phyloP scores from a whole-genome alignment of 2,113 vertebrate genomes.

The Myrmecophaga tridactyla region DNA sequence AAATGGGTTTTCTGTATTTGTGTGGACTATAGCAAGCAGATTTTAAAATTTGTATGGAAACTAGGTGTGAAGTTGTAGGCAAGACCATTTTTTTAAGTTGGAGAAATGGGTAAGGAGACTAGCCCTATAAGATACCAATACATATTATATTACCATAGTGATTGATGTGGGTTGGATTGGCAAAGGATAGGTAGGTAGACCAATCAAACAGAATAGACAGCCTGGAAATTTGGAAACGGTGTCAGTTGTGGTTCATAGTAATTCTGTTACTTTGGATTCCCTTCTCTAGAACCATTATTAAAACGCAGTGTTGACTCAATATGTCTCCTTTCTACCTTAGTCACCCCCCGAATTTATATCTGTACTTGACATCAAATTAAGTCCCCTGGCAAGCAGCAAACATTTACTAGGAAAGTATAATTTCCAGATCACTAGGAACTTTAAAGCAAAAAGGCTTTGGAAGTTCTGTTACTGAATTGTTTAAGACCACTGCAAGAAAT shows the following conservation, averaged over 20 bases:
- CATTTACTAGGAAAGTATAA: neutral
- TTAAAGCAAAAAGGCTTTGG: neutral
- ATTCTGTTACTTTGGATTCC: neutral
- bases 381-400: neutral
- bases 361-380: neutral
- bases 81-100: neutral
- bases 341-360: neutral
- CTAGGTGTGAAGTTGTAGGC: neutral
- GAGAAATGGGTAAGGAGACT: neutral
- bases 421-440: too few relatives aligned
- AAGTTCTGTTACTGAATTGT: neutral
- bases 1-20: neutral
- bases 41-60: neutral
- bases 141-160: neutral
- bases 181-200: neutral
- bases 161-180: neutral
- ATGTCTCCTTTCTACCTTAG: neutral
- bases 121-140: neutral
- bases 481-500: neutral
- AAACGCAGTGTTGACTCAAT: neutral
- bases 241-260: neutral
- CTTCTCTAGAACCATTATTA: neutral
- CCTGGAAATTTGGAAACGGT: neutral
- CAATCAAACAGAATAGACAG: neutral
- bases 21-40: neutral